phyloP scores from a whole-genome alignment of 2,113 vertebrate species.

The Oplegnathus fasciatus region DNA sequence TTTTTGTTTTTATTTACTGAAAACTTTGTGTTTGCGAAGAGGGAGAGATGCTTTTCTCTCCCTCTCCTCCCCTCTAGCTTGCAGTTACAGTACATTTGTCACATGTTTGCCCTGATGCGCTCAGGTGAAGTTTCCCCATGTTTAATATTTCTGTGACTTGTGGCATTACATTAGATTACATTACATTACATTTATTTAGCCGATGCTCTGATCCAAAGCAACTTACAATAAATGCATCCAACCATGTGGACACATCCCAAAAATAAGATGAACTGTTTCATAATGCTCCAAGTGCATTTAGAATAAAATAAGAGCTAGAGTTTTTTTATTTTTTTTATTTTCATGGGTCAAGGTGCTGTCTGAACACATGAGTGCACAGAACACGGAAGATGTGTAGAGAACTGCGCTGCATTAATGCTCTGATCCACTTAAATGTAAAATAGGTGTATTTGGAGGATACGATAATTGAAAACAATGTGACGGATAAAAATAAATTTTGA shows the following conservation, averaged over 20 bases:
- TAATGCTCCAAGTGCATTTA: too few species aligned
- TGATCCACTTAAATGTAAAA: background rate
- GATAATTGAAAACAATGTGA: conserved; percentile 13
- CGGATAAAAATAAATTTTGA: background rate
- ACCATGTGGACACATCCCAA: too few species aligned
- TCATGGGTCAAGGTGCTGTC: too few species aligned
- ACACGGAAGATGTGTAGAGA: too few species aligned
- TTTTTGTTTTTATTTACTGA: background rate
- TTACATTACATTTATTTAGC: too few species aligned
- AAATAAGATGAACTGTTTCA: too few species aligned
- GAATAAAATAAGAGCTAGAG: too few species aligned
- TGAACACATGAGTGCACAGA: too few species aligned
- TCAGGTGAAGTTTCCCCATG: conserved; percentile 1
- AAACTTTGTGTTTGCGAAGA: background rate
- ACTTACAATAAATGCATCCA: too few species aligned
- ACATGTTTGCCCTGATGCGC: conserved; percentile 5
- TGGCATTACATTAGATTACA: background rate
- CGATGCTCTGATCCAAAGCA: too few species aligned
- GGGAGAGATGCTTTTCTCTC: background rate
- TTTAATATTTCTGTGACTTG: conserved; percentile 27
- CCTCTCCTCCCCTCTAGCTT: background rate
- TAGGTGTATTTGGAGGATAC: background rate
- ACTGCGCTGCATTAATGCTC: background rate
- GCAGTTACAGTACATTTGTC: conserved; percentile 5
- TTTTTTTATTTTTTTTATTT: too few species aligned